Conservation (phyloP, 2,113 vertebrate species). For the Nothocercus julius region DNA sequence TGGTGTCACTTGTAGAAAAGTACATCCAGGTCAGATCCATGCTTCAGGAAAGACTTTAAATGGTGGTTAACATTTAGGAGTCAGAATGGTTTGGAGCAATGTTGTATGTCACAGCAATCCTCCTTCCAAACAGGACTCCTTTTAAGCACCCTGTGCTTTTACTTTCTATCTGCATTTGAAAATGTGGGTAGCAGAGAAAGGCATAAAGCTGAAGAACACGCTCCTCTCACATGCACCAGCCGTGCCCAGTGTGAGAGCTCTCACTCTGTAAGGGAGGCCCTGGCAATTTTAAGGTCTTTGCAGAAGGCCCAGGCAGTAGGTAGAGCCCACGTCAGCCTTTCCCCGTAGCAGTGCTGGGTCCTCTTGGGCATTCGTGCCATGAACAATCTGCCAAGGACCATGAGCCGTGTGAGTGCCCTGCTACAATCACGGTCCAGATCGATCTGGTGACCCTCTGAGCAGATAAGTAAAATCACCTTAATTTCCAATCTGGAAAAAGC, state of each 20-base stretch:
- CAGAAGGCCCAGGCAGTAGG: neutral
- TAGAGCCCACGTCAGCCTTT: neutral
- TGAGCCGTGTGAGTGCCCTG: neutral
- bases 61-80: neutral
- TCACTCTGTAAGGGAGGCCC: no score
- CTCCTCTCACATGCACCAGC: neutral
- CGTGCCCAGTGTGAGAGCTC: no score
- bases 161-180: neutral
- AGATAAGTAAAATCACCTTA: neutral
- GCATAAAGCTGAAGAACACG: neutral
- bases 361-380: fast-evolving
- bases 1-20: neutral
- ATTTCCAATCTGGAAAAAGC: neutral
- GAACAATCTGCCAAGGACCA: neutral
- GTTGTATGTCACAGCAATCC: neutral
- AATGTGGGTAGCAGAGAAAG: neutral
- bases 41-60: neutral
- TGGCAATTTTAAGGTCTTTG: no score
- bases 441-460: neutral
- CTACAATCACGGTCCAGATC: neutral
- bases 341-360: fast-evolving
- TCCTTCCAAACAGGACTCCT: no score
- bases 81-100: neutral
- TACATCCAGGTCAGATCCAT: neutral
- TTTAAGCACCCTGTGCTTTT: neutral